A percentile compares a stretch with the other conserved stretches of the same genome.
Conservation (phyloP, 2,888 invertebrate genomes). For the Philonicus albiceps region DNA sequence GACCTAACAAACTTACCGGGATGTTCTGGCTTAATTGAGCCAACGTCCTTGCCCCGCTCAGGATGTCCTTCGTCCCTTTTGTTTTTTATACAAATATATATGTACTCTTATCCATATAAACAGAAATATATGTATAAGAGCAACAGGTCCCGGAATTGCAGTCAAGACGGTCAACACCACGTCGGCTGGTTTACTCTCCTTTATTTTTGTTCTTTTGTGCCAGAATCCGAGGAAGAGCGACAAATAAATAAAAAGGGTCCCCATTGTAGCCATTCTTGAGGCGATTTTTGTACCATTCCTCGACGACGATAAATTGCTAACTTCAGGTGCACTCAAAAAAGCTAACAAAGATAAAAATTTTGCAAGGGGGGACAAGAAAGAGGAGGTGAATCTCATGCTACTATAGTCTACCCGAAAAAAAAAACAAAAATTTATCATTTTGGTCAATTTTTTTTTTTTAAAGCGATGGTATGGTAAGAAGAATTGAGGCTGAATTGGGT, state of each 20-base stretch:
- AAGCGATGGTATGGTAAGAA: neutral
- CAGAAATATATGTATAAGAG: neutral
- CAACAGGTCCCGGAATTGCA: neutral
- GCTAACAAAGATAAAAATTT: neutral
- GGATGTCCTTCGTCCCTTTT: neutral
- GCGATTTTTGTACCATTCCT: neutral
- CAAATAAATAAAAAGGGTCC: neutral
- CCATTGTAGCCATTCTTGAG: neutral
- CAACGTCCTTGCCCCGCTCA: neutral
- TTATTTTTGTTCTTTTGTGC: neutral
- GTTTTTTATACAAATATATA: too few relatives aligned
- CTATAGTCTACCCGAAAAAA: neutral
- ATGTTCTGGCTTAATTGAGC: neutral
- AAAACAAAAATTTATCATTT: constrained; percentile 10
- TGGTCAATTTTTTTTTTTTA: constrained; percentile 14
- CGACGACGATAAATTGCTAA: constrained; percentile 5
- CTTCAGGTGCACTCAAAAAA: constrained; percentile 15
- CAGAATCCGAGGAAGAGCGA: neutral
- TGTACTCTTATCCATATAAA: too few relatives aligned
- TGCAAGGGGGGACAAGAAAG: neutral
- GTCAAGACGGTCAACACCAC: neutral
- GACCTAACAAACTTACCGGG: neutral
- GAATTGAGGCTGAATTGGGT: neutral
- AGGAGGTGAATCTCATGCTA: neutral
- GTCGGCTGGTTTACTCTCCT: neutral